Percentiles rank a stretch among this genome's conserved stretches.
phyloP scores from a whole-genome alignment of 92 coral and sea anemone species.

The Phenganax subtilis region DNA sequence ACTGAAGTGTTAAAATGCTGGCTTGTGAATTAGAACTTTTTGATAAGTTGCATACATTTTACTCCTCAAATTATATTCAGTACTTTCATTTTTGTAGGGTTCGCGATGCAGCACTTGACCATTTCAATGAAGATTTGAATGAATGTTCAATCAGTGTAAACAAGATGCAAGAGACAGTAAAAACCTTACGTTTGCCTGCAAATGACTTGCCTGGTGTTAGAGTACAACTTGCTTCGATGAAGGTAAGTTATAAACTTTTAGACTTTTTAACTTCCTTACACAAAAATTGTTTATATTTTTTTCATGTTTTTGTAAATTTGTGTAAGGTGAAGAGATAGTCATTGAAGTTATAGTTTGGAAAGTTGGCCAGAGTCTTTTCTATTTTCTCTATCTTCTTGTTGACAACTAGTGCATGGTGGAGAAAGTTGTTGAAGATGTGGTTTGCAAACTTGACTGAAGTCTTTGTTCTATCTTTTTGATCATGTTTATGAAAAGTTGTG shows the following conservation, averaged over 20 bases:
- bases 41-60: not conserved
- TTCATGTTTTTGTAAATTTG: too few relatives aligned
- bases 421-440: too few relatives aligned
- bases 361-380: too few relatives aligned
- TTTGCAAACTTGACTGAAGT: too few relatives aligned
- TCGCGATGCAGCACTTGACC: conserved; percentile 27
- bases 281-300: not conserved
- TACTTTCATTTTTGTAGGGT: conserved; percentile 8
- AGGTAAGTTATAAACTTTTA: conserved; percentile 10
- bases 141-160: conserved; percentile 10
- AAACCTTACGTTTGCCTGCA: conserved; percentile 21
- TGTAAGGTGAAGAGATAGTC: too few relatives aligned
- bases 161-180: conserved; percentile 27
- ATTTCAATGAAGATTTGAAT: conserved; percentile 24
- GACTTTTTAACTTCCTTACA: not conserved
- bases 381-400: too few relatives aligned
- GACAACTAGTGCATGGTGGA: too few relatives aligned
- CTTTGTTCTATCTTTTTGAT: too few relatives aligned
- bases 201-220: conserved; percentile 25
- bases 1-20: too few relatives aligned
- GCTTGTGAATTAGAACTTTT: too few relatives aligned
- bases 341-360: too few relatives aligned
- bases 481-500: too few relatives aligned
- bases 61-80: not conserved
- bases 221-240: conserved; percentile 23